Evolutionary conservation across 2,113 vertebrate genomes (phyloP).

Genomic region (Synodontis membranacea): DNA sequence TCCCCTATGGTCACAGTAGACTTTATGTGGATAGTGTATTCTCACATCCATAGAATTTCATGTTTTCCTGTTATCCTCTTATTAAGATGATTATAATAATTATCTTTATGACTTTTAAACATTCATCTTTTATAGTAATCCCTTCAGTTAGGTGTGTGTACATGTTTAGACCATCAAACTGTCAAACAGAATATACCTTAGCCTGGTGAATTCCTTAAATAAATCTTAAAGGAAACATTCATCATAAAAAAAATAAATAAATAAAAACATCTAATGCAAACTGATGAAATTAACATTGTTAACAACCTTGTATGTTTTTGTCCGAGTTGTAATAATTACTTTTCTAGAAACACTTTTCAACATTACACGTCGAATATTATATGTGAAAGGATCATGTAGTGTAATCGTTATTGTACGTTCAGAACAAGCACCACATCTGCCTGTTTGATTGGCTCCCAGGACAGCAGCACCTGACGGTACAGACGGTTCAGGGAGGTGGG

Average conservation of each 20-base stretch:
- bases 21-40: background rate
- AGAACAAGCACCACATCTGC: background rate
- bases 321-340: background rate
- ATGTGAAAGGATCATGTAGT: background rate
- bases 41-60: background rate
- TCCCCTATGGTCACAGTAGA: background rate
- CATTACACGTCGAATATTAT: background rate
- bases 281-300: too few relatives aligned
- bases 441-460: slow-evolving; percentile 68
- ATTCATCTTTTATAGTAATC: too few relatives aligned
- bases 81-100: background rate
- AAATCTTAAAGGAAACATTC: too few relatives aligned
- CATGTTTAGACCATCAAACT: background rate
- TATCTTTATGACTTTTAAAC: too few relatives aligned
- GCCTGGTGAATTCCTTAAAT: too few relatives aligned
- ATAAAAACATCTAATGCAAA: too few relatives aligned
- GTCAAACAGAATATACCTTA: too few relatives aligned
- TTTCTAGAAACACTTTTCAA: too few relatives aligned
- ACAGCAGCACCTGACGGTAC: slow-evolving; percentile 93
- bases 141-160: background rate
- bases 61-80: background rate
- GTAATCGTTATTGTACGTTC: background rate
- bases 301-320: too few relatives aligned
- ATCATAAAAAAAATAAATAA: too few relatives aligned
- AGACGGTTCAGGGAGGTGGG: slow-evolving; percentile 86